Conservation (phyloP, 2,797 vertebrate genomes). For the Loris lydekkerianus region DNA sequence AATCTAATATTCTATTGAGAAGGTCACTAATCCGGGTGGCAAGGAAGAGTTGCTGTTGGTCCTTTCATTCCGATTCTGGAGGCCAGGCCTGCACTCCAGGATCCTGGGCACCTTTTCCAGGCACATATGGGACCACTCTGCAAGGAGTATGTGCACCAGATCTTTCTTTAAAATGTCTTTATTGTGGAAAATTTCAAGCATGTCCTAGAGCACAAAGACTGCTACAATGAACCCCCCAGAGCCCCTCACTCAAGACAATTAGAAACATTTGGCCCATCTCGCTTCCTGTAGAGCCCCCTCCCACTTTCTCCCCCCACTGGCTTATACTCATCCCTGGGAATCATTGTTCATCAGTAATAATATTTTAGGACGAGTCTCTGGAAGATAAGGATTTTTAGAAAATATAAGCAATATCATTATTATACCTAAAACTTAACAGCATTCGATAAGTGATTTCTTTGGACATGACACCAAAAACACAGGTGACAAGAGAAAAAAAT, state of each 20-base stretch:
- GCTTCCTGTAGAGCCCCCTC: neutral
- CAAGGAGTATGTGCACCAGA: no score
- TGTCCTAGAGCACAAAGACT: neutral
- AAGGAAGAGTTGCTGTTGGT: accelerated
- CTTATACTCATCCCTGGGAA: neutral
- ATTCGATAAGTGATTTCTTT: neutral
- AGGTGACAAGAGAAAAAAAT: neutral
- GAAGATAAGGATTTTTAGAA: neutral
- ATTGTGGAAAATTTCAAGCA: neutral
- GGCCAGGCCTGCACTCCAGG: neutral
- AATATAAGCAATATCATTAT: neutral
- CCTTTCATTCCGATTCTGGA: no score
- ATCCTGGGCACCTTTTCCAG: neutral
- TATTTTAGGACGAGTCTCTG: neutral
- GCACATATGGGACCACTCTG: neutral
- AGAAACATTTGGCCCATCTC: neutral
- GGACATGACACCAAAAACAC: neutral
- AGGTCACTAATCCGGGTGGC: no score
- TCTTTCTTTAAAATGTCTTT: neutral
- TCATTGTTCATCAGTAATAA: neutral
- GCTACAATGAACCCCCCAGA: accelerated
- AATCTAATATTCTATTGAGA: no score
- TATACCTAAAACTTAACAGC: neutral
- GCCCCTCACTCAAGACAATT: no score
- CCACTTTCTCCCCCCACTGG: neutral